phyloP scores from a whole-genome alignment of 1,140 invertebrate genomes.

The Cardiocondyla obscurior region DNA sequence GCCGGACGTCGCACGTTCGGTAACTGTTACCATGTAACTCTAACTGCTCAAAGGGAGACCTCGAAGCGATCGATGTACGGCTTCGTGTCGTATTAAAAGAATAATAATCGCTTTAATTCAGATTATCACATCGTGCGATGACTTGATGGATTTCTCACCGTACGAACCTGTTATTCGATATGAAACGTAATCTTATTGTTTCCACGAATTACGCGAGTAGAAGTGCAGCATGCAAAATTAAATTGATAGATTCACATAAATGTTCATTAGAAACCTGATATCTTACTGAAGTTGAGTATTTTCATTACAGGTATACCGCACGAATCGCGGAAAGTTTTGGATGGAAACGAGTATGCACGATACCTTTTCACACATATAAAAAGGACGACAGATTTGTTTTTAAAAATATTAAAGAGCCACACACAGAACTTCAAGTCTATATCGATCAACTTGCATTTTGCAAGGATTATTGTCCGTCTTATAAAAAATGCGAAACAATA shows the following conservation, averaged over 20 bases:
- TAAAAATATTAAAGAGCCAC: constrained; percentile 66
- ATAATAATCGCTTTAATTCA: constrained; percentile 31
- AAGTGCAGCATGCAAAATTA: not conserved
- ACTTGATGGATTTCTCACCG: not conserved
- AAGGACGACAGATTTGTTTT: constrained; percentile 67
- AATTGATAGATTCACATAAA: not conserved
- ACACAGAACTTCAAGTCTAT: constrained; percentile 68
- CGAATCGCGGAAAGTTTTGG: constrained; percentile 66
- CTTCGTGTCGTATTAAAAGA: constrained; percentile 36
- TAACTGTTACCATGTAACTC: constrained; percentile 30
- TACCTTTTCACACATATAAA: constrained; percentile 69
- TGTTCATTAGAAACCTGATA: constrained; percentile 7
- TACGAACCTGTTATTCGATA: constrained; percentile 5
- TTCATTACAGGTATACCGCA: constrained; percentile 65
- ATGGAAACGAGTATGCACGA: constrained; percentile 68
- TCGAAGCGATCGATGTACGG: not conserved
- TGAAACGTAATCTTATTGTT: not conserved
- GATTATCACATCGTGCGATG: not conserved
- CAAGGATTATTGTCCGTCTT: constrained; percentile 49
- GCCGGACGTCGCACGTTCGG: not conserved
- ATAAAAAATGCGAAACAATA: constrained; percentile 19
- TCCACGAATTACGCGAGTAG: not conserved
- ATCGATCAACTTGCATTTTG: constrained; percentile 57
- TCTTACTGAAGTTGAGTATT: not conserved
- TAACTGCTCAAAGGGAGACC: not conserved